Conservation (phyloP, 2,888 invertebrate species). For the Trisateles emortualis region DNA sequence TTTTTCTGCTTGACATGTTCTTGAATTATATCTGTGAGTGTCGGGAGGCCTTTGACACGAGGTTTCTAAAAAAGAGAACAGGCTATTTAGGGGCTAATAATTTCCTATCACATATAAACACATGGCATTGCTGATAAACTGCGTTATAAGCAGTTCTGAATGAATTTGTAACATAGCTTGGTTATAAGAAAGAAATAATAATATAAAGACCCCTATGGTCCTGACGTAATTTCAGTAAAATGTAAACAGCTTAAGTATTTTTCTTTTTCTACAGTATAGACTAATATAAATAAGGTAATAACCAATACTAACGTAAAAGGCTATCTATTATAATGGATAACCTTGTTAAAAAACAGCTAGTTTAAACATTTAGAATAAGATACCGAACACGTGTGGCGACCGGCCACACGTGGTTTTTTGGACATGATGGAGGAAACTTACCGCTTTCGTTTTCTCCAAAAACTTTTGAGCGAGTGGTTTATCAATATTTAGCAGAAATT, state of each 20-base stretch:
- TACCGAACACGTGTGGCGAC: conserved; percentile 65
- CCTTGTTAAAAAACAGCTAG: background rate
- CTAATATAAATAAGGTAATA: too few species aligned
- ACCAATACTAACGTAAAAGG: too few species aligned
- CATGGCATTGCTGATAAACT: too few species aligned
- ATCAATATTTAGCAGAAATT: conserved; percentile 89
- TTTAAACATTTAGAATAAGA: background rate
- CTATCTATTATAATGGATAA: too few species aligned
- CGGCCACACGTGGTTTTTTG: conserved; percentile 72
- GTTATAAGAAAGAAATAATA: too few species aligned
- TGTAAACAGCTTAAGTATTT: too few species aligned
- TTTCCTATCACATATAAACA: background rate
- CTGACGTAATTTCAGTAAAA: too few species aligned
- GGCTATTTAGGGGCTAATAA: conserved; percentile 2
- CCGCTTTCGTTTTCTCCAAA: conserved; percentile 91
- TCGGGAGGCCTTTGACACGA: conserved; percentile 88
- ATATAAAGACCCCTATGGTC: too few species aligned
- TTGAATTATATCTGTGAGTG: conserved; percentile 85
- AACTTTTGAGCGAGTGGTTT: conserved; percentile 90
- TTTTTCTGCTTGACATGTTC: conserved; percentile 36
- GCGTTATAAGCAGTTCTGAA: too few species aligned
- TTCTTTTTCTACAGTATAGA: too few species aligned
- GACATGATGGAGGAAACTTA: conserved; percentile 78
- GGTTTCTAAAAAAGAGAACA: conserved; percentile 78
- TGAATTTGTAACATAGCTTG: too few species aligned